These are phyloP conservation scores for Agraylea sexmaculata DNA, from an alignment of 1,140 invertebrate genomes.

Conservation along the genomic window DNA sequence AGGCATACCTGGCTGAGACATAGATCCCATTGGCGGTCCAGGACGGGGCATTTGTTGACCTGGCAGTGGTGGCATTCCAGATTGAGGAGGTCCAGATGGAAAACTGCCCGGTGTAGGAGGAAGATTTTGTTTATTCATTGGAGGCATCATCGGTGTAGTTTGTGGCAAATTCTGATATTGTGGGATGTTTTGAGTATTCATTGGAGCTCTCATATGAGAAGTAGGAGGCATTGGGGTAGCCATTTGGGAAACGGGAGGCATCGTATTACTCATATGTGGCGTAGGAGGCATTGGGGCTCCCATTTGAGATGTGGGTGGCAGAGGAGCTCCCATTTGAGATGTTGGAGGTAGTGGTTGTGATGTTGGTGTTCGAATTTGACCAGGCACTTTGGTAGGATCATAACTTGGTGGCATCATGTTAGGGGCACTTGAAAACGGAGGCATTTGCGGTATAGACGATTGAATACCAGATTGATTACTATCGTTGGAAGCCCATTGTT, in stretches of 20 bases:
- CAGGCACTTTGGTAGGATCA: conserved; percentile 14
- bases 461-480: conserved; percentile 1
- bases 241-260: not conserved
- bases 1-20: conserved; percentile 23
- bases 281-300: not conserved
- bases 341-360: not conserved
- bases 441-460: conserved; percentile 23
- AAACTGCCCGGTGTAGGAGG: conserved; percentile 5
- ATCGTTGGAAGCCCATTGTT: not conserved
- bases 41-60: conserved; percentile 24
- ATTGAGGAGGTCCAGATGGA: conserved; percentile 4
- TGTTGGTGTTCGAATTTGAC: conserved; percentile 19
- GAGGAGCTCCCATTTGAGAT: not conserved
- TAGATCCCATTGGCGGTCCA: conserved; percentile 22
- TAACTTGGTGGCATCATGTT: conserved; percentile 10
- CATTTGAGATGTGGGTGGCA: not conserved
- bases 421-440: conserved; percentile 22
- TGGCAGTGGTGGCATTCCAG: conserved; percentile 22
- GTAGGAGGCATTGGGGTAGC: not conserved
- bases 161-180: not conserved
- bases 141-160: not conserved
- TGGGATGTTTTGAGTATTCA: not conserved
- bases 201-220: conserved; percentile 1
- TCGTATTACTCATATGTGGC: not conserved
- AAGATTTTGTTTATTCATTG: not conserved